Evolutionary conservation across 1,140 invertebrate genomes (phyloP).

Genomic region (Sitophilus oryzae): DNA sequence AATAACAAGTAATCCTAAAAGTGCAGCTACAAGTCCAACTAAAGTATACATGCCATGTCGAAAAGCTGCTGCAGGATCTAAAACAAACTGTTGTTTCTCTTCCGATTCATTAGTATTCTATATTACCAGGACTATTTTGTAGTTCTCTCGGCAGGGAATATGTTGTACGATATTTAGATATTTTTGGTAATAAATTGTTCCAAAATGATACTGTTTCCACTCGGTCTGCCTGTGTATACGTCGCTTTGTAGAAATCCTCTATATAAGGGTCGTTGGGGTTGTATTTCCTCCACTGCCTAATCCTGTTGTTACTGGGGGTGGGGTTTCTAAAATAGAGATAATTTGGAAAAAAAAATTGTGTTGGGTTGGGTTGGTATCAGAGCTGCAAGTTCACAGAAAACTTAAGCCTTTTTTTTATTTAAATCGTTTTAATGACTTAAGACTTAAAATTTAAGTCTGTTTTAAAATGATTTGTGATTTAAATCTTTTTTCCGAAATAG

Average conservation of each 20-base stretch:
- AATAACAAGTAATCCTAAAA: constrained; percentile 44
- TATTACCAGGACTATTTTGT: constrained; percentile 32
- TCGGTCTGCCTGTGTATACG: background rate
- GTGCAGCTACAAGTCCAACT: constrained; percentile 43
- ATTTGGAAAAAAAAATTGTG: too few relatives aligned
- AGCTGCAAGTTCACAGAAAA: too few relatives aligned
- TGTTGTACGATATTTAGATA: constrained; percentile 22
- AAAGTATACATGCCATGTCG: constrained; percentile 48
- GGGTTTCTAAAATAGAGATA: constrained; percentile 45
- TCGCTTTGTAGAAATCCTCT: constrained; percentile 39
- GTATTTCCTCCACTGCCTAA: constrained; percentile 53
- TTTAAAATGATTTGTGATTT: too few relatives aligned
- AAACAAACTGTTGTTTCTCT: too few relatives aligned
- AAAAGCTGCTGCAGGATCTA: constrained; percentile 42
- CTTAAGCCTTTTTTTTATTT: too few relatives aligned
- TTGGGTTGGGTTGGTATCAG: too few relatives aligned
- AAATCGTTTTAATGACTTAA: too few relatives aligned
- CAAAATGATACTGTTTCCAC: constrained; percentile 31
- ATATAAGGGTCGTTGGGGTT: constrained; percentile 47
- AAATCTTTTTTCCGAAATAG: too few relatives aligned
- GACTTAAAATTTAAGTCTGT: too few relatives aligned
- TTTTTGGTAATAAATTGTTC: constrained; percentile 35
- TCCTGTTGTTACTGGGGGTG: constrained; percentile 49
- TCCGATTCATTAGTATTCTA: too few relatives aligned
- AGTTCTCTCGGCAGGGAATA: constrained; percentile 31